Evolutionary conservation across 1,140 invertebrate genomes (phyloP).

Genomic region (Aricia agestis): DNA sequence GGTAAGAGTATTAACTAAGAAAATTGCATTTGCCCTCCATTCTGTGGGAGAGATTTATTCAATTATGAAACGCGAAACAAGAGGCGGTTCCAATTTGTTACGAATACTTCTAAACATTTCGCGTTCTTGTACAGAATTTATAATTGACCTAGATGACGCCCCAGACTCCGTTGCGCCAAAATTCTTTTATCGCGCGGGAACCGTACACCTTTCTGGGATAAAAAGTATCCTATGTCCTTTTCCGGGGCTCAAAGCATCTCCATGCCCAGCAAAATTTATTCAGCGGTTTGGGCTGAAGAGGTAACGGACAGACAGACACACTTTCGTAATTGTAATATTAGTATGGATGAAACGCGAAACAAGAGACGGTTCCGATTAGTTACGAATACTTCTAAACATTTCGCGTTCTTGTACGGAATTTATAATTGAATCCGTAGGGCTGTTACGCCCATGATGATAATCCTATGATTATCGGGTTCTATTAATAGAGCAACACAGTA

Average conservation of each 20-base stretch:
- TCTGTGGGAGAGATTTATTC: constrained; percentile 4
- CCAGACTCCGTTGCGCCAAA: no score
- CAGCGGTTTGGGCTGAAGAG: no score
- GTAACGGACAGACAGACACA: no score
- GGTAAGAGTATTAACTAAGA: neutral
- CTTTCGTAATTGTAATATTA: no score
- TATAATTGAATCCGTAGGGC: neutral
- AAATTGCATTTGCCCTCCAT: constrained; percentile 9
- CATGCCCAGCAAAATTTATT: no score
- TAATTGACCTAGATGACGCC: neutral
- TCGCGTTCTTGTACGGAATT: neutral
- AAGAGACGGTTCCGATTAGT: neutral
- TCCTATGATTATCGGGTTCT: no score
- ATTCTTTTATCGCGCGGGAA: no score
- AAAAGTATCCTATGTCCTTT: no score
- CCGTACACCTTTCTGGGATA: no score
- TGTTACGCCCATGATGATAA: no score
- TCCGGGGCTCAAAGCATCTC: no score
- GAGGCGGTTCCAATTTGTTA: neutral
- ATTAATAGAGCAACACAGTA: no score
- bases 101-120: neutral
- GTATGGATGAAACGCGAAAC: neutral
- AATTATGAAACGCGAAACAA: constrained; percentile 8
- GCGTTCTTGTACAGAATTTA: neutral
- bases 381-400: neutral